Evolutionary conservation across 2,888 invertebrate species (phyloP).

Genomic region (Cryptops parisi): DNA sequence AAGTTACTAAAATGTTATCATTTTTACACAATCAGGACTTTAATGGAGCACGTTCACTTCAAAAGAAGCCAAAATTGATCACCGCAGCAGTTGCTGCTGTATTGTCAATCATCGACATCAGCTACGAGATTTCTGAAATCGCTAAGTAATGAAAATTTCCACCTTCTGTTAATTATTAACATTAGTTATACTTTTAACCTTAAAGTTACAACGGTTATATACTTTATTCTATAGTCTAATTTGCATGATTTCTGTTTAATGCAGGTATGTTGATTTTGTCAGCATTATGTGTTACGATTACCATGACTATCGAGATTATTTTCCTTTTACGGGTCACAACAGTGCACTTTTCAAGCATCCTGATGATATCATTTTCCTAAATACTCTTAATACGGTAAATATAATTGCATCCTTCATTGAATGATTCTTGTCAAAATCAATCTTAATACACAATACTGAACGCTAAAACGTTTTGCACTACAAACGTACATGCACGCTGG

Average conservation of each 20-base stretch:
- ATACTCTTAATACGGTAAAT: background rate
- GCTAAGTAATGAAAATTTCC: constrained; percentile 4
- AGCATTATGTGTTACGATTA: constrained; percentile 7
- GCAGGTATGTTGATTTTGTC: constrained; percentile 9
- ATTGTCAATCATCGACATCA: background rate
- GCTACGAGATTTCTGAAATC: constrained; percentile 6
- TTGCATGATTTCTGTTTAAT: background rate
- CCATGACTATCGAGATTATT: background rate
- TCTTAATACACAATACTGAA: too few relatives aligned
- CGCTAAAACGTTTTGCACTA: too few relatives aligned
- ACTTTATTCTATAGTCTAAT: background rate
- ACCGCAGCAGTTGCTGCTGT: constrained; percentile 4
- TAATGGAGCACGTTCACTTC: background rate
- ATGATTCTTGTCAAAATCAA: too few relatives aligned
- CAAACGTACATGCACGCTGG: too few relatives aligned
- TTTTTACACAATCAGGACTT: background rate
- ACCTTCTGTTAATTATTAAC: too few relatives aligned
- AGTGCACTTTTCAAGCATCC: constrained; percentile 1
- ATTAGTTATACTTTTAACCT: too few relatives aligned
- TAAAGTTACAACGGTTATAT: too few relatives aligned
- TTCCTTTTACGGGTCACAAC: constrained; percentile 1
- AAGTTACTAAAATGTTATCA: background rate
- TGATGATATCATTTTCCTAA: background rate
- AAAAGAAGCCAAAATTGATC: background rate
- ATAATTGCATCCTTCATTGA: background rate